A percentile compares a stretch with the other conserved stretches of the same genome.
Conservation (phyloP, 2,113 vertebrate species). For the Ceyx cyanopectus region DNA sequence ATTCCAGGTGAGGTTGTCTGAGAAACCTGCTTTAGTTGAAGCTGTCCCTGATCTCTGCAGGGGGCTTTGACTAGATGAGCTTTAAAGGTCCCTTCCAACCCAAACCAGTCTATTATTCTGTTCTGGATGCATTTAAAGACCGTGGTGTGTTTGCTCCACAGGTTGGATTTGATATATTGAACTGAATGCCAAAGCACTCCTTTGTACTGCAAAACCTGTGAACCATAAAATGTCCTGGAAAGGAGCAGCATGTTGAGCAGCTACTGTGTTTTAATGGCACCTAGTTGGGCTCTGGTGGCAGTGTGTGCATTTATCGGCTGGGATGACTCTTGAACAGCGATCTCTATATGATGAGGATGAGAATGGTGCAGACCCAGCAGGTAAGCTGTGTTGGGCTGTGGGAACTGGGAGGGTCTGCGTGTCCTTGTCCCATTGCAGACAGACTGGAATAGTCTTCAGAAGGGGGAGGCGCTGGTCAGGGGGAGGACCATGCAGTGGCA, state of each 20-base stretch:
- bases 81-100: not conserved
- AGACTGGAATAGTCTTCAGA: not conserved
- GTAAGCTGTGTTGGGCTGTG: not conserved
- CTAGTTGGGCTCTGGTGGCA: not conserved
- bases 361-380: not conserved
- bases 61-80: not conserved
- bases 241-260: not conserved
- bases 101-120: not conserved
- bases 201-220: not conserved
- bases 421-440: not conserved
- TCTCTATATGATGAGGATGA: not conserved
- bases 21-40: not conserved
- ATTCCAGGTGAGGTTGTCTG: not conserved
- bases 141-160: not conserved
- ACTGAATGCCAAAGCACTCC: not conserved
- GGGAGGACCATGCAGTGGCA: not conserved
- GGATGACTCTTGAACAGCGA: not conserved
- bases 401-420: accelerated
- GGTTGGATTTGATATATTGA: not conserved
- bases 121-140: not conserved
- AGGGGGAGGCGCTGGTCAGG: accelerated
- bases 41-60: not conserved
- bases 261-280: accelerated
- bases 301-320: accelerated
- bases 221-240: not conserved